These are phyloP conservation scores for Cryptoleucopteryx plumbea DNA, from an alignment of 2,113 vertebrate species.

Conservation along the genomic window DNA sequence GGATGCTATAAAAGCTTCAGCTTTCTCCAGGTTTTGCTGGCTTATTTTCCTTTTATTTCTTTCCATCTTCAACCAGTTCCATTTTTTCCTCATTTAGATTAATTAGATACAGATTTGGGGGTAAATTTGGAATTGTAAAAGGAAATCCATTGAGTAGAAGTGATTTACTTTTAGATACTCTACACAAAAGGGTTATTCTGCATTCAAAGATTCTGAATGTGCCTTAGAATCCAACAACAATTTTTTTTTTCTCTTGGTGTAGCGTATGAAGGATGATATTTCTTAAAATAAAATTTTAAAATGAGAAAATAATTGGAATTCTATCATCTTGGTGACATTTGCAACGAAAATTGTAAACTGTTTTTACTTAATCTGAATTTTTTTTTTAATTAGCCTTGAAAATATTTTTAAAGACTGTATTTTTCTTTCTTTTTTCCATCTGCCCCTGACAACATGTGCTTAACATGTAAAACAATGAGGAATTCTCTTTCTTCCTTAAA, in stretches of 20 bases:
- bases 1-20: neutral
- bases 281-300: neutral
- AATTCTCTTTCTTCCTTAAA: neutral
- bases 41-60: neutral
- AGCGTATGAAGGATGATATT: neutral
- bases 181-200: neutral
- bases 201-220: neutral
- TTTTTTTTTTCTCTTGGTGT: neutral
- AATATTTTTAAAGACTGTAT: neutral
- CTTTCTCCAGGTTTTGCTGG: neutral
- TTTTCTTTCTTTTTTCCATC: neutral
- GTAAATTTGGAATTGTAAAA: neutral
- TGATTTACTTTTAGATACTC: neutral
- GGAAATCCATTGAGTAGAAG: neutral
- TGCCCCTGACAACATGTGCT: neutral
- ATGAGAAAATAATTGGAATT: neutral
- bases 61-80: neutral
- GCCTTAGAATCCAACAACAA: neutral
- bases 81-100: neutral
- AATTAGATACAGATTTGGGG: neutral
- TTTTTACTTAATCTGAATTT: neutral
- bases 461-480: neutral
- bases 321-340: neutral
- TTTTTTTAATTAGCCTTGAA: neutral
- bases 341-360: neutral